Evolutionary conservation across 2,797 vertebrate species (phyloP).

Genomic region (Gallinago nigripennis): DNA sequence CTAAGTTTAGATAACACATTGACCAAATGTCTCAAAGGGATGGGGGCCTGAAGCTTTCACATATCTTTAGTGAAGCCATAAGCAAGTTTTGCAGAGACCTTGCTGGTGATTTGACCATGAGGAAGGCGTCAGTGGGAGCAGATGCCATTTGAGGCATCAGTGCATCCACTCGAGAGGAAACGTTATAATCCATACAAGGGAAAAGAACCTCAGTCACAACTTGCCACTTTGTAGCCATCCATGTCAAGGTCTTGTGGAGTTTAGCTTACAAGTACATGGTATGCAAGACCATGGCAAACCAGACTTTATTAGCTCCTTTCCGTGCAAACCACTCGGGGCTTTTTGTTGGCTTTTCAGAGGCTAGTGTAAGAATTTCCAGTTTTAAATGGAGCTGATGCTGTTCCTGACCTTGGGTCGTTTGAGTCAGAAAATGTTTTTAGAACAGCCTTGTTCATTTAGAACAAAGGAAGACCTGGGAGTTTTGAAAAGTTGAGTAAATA

Average conservation of each 20-base stretch:
- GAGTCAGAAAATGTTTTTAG: slow-evolving; percentile 40
- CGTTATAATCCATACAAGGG: accelerated
- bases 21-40: not conserved
- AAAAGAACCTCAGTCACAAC: not conserved
- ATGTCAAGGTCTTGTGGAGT: not conserved
- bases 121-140: not conserved
- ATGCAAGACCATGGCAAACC: not conserved
- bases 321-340: not conserved
- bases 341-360: not conserved
- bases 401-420: slow-evolving; percentile 19
- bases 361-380: not conserved
- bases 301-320: not conserved
- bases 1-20: not conserved
- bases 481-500: slow-evolving; percentile 17
- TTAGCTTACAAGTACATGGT: not conserved
- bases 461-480: slow-evolving; percentile 5
- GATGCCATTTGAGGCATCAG: not conserved
- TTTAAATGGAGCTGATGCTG: not conserved
- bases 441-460: not conserved
- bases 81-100: not conserved
- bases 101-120: not conserved
- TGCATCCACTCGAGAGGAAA: not conserved
- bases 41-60: not conserved
- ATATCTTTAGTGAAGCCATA: not conserved
- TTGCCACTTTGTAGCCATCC: not conserved